Evolutionary conservation across 1,140 invertebrate species (phyloP), one percentile per base, ranked within the genome.

Genomic region (Drosophila sproati): DNA sequence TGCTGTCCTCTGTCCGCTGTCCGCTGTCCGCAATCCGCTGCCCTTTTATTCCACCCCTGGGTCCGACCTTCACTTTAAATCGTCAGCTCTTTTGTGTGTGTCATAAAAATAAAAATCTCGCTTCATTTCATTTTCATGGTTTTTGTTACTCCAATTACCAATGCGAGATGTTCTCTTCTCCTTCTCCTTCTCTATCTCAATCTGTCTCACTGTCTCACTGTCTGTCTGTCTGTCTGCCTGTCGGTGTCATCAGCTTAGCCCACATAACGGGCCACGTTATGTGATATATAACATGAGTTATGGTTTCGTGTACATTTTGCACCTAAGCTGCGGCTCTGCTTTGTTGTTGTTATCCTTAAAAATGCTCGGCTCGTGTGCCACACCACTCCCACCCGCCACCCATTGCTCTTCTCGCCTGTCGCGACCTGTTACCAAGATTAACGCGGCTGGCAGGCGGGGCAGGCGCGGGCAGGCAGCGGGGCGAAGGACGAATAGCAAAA

Each of bases 41-140:
- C 32, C 51, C 51, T 20, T 12, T 43, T n/a, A 43, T 43, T 43
- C 6, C 60, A 67, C 75, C 80, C 75, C 75, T 50, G 69, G 10
- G 20, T 20, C 6, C 61, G 60, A 76, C 80, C 71, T 75, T 82
- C 63, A 75, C 66, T 79, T 68, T 83, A 61, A 79, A 64, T 76
- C 54, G 56, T 54, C 70, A n/a, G 63, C 61, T 43, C 45, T 81
- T 62, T 10, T 77, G 78, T 62, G 32, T 66, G 62, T 43, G 35
- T 83, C 80, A 72, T 75, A 80, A 73, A 64, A 83, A 76, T 73
- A 77, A 66, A 82, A 83, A 77, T 66, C 62, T 62, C 59, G 72
- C 67, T 77, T 76, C 72, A 80, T 66, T 72, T 78, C 54, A 63
- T 72, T 62, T 48, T 75, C 78, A 77, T 80, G 69, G 67, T 66